These are phyloP conservation scores for Lasioglossum baleicum DNA, from an alignment of 1,140 invertebrate genomes.

Conservation along the genomic window DNA sequence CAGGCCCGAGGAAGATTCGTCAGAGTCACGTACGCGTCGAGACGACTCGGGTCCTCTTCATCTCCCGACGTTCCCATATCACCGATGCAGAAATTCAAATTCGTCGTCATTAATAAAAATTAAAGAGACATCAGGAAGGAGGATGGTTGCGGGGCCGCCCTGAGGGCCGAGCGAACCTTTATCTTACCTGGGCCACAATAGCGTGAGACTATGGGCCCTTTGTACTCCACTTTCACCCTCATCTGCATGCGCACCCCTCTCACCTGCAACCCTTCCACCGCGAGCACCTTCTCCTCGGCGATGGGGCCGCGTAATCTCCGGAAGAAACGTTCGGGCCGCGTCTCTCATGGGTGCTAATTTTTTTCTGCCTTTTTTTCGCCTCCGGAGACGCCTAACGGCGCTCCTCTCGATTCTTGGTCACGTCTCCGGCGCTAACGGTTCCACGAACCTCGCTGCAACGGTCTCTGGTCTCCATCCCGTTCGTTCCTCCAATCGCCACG, in stretches of 20 bases:
- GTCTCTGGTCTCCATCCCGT: no score
- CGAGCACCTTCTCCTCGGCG: background rate
- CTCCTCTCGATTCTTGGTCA: conserved; percentile 57
- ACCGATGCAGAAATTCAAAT: conserved; percentile 80
- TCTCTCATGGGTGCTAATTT: conserved; percentile 52
- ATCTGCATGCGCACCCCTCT: conserved; percentile 75
- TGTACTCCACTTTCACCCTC: conserved; percentile 74
- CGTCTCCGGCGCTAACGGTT: conserved; percentile 41
- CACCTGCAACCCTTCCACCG: no score
- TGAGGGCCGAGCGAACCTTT: conserved; percentile 71
- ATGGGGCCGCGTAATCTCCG: conserved; percentile 43
- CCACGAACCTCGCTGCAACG: no score
- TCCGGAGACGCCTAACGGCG: conserved; percentile 47
- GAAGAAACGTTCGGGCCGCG: conserved; percentile 32
- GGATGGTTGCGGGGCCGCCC: conserved; percentile 22
- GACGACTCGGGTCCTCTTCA: no score
- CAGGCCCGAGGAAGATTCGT: no score
- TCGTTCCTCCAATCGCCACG: no score
- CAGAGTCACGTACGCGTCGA: conserved; percentile 21
- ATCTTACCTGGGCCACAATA: conserved; percentile 79
- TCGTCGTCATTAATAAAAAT: conserved; percentile 80
- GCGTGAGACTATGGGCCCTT: conserved; percentile 79
- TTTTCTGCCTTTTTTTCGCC: no score
- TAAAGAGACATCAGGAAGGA: conserved; percentile 79
- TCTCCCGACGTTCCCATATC: conserved; percentile 79